Evolutionary conservation across 2,113 vertebrate species (phyloP), one percentile per base, ranked within the genome.

Genomic region (Rhea americana): DNA sequence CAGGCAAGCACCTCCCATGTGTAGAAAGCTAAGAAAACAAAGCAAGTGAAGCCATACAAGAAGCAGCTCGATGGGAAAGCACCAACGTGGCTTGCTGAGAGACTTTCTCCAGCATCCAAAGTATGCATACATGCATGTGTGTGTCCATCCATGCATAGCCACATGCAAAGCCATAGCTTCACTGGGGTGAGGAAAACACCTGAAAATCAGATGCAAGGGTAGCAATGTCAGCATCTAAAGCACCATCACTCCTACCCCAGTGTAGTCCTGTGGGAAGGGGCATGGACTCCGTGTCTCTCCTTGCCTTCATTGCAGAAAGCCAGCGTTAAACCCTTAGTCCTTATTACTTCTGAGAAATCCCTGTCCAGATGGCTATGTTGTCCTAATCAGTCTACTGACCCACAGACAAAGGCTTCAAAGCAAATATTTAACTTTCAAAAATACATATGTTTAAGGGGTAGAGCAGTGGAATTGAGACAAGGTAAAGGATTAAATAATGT

Each of bases 321-420:
- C 7, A 2, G 5, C 3, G 11, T 20, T 28, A 66, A 66, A 43
- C 28, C 18, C 21, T 32, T 3, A 7, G 0, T 53, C 18, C 21
- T 32, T 3, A 7, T 0, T 53, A 20, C 43, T 35, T 41, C 41
- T 7, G 7, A 41, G 48, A 68, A 39, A 39, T 2, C 5, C 56
- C n/a, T 0, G 0, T 5, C 5, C 3, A 5, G 61, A 21, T 5
- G 5, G 65, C 32, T 41, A 13, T 3, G 0, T 4, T 1, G 0
- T 47, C 45, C 65, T 7, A 19, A 9, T n/a, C 30, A 6, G 50
- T 0, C 13, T 6, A 5, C 35, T 8, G 61, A 32, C 20, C 32
- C 67, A 4, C 30, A 6, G 39, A 2, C 10, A 18, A 25, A 43
- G 2, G 24, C 13, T 75, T 22, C 32, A 7, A 3, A 35, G 58